phyloP scores from a whole-genome alignment of 2,113 vertebrate genomes.

The Porphyrio hochstetteri region DNA sequence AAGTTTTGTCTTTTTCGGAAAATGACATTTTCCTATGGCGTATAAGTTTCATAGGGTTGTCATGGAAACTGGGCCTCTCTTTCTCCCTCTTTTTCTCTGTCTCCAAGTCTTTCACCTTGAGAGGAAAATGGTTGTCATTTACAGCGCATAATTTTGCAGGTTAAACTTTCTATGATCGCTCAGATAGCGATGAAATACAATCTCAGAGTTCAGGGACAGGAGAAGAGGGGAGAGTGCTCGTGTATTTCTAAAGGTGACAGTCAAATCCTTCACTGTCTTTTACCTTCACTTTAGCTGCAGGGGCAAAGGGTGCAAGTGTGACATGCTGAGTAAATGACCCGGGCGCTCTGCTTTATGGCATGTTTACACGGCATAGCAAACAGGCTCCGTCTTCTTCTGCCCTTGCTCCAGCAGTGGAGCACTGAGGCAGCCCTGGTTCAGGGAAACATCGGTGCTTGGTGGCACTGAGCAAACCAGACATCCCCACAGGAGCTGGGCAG shows the following conservation, averaged over 20 bases:
- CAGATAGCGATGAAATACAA: not conserved
- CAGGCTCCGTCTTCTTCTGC: not conserved
- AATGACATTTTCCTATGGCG: slow-evolving; percentile 32
- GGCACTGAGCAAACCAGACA: not conserved
- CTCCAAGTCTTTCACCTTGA: slow-evolving; percentile 58
- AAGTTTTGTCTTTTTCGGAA: slow-evolving; percentile 46
- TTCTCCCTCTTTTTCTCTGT: not conserved
- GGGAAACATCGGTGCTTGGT: not conserved
- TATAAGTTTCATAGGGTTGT: slow-evolving; percentile 44
- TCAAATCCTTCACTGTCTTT: not conserved
- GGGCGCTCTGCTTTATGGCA: not conserved
- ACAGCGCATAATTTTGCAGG: not conserved
- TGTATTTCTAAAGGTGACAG: not conserved
- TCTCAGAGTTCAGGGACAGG: not conserved
- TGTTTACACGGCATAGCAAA: not conserved
- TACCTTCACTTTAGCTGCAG: not conserved
- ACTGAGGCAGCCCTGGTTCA: not conserved
- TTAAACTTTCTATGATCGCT: slow-evolving; percentile 46
- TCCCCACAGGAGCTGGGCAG: not conserved
- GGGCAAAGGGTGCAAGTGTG: not conserved
- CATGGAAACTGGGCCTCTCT: slow-evolving; percentile 58
- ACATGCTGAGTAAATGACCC: not conserved
- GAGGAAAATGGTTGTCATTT: slow-evolving; percentile 61
- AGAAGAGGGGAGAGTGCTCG: not conserved
- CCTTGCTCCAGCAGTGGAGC: rapidly evolving